These are phyloP conservation scores for Drosophila birchii DNA, from an alignment of 2,888 invertebrate species.

Conservation along the genomic window DNA sequence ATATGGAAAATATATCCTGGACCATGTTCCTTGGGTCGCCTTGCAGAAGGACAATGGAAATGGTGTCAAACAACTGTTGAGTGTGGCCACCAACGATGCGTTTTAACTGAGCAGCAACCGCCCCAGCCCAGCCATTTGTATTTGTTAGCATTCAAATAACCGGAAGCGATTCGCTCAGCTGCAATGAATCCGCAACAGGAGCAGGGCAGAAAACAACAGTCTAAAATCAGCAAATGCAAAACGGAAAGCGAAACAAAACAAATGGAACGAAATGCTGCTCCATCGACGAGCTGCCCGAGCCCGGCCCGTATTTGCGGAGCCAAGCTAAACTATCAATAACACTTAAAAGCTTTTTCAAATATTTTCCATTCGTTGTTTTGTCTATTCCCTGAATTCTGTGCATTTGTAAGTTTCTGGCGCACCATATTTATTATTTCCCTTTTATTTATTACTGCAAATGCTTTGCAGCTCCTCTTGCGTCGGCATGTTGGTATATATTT, in stretches of 20 bases:
- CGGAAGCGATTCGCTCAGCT: slow-evolving; percentile 63
- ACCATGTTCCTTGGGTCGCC: not conserved
- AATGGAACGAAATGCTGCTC: slow-evolving; percentile 38
- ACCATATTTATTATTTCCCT: slow-evolving; percentile 67
- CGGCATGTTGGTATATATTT: slow-evolving; percentile 54
- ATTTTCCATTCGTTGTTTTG: slow-evolving; percentile 51
- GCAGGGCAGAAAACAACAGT: slow-evolving; percentile 34
- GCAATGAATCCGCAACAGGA: slow-evolving; percentile 41
- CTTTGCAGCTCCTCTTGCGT: slow-evolving; percentile 32
- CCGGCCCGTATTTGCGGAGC: slow-evolving; percentile 22
- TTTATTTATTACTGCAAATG: slow-evolving; percentile 68
- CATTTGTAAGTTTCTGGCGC: slow-evolving; percentile 61
- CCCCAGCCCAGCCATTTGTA: slow-evolving; percentile 71
- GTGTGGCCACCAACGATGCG: slow-evolving; percentile 51
- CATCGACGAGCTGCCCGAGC: slow-evolving; percentile 35
- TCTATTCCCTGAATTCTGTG: slow-evolving; percentile 46
- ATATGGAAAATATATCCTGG: slow-evolving; percentile 50
- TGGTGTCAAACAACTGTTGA: slow-evolving; percentile 74
- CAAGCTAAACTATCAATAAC: slow-evolving; percentile 74
- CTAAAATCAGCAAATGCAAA: slow-evolving; percentile 43
- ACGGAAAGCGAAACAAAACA: slow-evolving; percentile 53
- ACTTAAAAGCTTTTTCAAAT: slow-evolving; percentile 78
- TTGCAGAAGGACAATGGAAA: slow-evolving; percentile 38
- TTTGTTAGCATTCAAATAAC: slow-evolving; percentile 79
- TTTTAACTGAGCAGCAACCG: slow-evolving; percentile 55